Percentiles rank a stretch among this genome's conserved stretches.
Evolutionary conservation across 1,140 invertebrate genomes (phyloP).

Genomic region (Dreissena polymorpha): DNA sequence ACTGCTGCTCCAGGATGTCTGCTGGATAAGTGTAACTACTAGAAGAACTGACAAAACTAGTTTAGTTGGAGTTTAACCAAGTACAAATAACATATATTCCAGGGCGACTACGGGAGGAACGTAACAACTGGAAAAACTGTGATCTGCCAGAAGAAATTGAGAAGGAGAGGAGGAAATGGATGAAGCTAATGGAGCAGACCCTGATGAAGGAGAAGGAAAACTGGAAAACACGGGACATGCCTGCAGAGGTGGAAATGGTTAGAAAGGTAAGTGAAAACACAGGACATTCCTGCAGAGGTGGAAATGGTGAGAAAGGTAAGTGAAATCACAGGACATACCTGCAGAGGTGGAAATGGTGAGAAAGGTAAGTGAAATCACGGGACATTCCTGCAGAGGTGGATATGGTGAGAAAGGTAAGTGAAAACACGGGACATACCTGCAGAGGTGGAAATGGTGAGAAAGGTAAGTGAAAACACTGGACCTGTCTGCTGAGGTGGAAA

Average conservation of each 20-base stretch:
- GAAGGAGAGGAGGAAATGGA: conserved; percentile 41
- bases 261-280: conserved; percentile 19
- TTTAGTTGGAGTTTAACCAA: too few relatives aligned
- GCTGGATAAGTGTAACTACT: too few relatives aligned
- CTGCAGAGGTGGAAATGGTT: conserved; percentile 10
- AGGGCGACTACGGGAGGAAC: conserved; percentile 21
- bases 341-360: too few relatives aligned
- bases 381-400: too few relatives aligned
- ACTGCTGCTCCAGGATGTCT: too few relatives aligned
- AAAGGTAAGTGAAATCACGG: too few relatives aligned
- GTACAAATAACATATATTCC: not conserved
- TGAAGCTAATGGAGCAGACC: conserved; percentile 45
- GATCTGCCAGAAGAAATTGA: conserved; percentile 44
- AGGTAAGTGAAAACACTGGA: conserved; percentile 2
- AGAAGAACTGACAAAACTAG: too few relatives aligned
- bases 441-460: conserved; percentile 12
- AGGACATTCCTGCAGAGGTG: too few relatives aligned
- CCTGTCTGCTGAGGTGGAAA: too few relatives aligned
- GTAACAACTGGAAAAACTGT: conserved; percentile 47
- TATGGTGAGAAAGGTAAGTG: conserved; percentile 23
- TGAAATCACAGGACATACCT: too few relatives aligned
- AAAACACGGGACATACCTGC: conserved; percentile 30
- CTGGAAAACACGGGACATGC: conserved; percentile 36
- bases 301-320: too few relatives aligned
- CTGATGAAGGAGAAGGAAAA: conserved; percentile 48